Conservation (phyloP, 2,797 vertebrate genomes). For the Spea hammondii region DNA sequence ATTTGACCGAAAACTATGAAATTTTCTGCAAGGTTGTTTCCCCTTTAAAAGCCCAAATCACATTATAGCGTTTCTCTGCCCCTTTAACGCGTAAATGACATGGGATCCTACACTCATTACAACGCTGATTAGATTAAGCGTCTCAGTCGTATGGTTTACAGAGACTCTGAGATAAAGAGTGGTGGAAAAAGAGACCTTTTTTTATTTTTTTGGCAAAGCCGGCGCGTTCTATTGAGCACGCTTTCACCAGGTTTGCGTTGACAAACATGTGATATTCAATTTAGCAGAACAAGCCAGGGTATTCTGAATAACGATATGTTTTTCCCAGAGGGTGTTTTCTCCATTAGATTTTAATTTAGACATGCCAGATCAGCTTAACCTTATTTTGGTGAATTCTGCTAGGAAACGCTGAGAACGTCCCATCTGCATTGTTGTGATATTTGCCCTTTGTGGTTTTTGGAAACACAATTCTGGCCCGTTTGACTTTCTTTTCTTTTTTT, state of each 20-base stretch:
- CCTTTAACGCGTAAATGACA: slow-evolving; percentile 77
- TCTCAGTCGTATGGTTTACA: slow-evolving; percentile 61
- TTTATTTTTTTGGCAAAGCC: neutral
- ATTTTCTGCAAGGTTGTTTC: neutral
- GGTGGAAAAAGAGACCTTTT: neutral
- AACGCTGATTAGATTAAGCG: slow-evolving; percentile 69
- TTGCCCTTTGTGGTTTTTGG: neutral
- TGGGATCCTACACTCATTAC: slow-evolving; percentile 75
- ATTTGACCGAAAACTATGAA: too few species aligned
- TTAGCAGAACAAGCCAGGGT: slow-evolving; percentile 37
- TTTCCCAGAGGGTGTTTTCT: slow-evolving; percentile 33
- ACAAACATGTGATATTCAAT: slow-evolving; percentile 50
- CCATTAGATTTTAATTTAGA: slow-evolving; percentile 12
- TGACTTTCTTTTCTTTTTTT: neutral
- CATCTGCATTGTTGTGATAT: neutral
- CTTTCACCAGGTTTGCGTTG: slow-evolving; percentile 50
- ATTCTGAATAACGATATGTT: slow-evolving; percentile 30
- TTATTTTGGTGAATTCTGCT: neutral
- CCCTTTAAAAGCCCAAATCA: slow-evolving; percentile 5
- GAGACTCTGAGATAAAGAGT: slow-evolving; percentile 5
- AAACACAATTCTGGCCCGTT: neutral
- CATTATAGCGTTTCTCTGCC: slow-evolving; percentile 69
- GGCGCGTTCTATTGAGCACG: neutral
- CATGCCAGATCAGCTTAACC: neutral
- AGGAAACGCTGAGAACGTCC: slow-evolving; percentile 1